phyloP scores from a whole-genome alignment of 2,113 vertebrate genomes.

The Dolichotis patagonum region DNA sequence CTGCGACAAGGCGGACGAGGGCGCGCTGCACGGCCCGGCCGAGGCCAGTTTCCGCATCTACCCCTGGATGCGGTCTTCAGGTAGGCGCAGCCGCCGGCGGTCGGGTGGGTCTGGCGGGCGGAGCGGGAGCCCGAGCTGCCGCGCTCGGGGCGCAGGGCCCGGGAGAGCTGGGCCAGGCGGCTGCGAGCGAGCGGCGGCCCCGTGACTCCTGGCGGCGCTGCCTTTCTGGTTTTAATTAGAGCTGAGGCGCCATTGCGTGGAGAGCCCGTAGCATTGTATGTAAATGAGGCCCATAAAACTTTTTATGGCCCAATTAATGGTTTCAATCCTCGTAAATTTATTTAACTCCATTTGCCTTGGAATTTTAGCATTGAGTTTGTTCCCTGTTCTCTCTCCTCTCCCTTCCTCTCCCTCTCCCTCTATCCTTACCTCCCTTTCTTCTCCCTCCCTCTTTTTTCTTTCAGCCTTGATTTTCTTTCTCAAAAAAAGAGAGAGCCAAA shows the following conservation, averaged over 20 bases:
- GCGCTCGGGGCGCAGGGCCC: background rate
- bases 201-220: slow-evolving; percentile 84
- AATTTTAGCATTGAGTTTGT: slow-evolving; percentile 84
- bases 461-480: slow-evolving; percentile 52
- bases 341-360: slow-evolving; percentile 88
- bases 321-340: slow-evolving; percentile 91
- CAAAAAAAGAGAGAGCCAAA: slow-evolving; percentile 50
- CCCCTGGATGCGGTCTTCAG: slow-evolving; percentile 96
- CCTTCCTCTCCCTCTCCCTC: background rate
- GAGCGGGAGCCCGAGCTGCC: background rate
- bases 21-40: slow-evolving; percentile 89
- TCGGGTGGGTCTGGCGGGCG: background rate
- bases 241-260: slow-evolving; percentile 89
- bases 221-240: slow-evolving; percentile 93
- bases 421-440: background rate
- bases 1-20: slow-evolving; percentile 92
- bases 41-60: slow-evolving; percentile 94
- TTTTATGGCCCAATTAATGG: slow-evolving; percentile 94
- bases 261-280: slow-evolving; percentile 93
- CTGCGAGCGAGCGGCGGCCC: slow-evolving; percentile 77
- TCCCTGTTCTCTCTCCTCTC: slow-evolving; percentile 34
- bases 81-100: slow-evolving; percentile 88
- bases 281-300: slow-evolving; percentile 96
- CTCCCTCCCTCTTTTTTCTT: background rate
- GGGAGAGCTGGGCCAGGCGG: slow-evolving; percentile 62